Conservation (phyloP, 2,888 invertebrate genomes). For the Melieria crassipennis region DNA sequence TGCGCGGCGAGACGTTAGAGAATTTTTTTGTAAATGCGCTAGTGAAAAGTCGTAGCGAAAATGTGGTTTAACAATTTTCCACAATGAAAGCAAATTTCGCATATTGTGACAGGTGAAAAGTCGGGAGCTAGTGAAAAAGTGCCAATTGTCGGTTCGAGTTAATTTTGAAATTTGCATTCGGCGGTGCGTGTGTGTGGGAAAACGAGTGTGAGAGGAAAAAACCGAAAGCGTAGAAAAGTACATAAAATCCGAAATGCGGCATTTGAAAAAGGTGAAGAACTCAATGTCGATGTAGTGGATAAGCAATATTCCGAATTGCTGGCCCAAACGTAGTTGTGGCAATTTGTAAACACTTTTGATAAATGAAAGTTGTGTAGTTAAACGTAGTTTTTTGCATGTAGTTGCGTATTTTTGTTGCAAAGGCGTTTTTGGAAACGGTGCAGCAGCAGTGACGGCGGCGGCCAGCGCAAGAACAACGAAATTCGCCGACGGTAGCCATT, state of each 20-base stretch:
- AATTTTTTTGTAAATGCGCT: constrained; percentile 18
- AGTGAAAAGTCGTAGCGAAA: not conserved
- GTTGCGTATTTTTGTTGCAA: constrained; percentile 23
- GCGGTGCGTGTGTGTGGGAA: too few relatives aligned
- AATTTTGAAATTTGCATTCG: too few relatives aligned
- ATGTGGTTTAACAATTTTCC: not conserved
- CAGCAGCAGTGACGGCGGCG: constrained; percentile 10
- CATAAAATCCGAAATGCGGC: constrained; percentile 52
- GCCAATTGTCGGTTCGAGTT: too few relatives aligned
- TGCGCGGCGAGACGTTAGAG: constrained; percentile 25
- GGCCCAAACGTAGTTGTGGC: constrained; percentile 14
- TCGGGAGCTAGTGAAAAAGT: too few relatives aligned
- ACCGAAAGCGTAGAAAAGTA: constrained; percentile 44
- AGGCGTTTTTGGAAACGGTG: constrained; percentile 7
- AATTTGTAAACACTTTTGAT: constrained; percentile 18
- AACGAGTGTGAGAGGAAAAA: not conserved
- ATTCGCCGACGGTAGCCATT: constrained; percentile 51
- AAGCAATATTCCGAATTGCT: not conserved
- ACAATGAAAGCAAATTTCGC: not conserved
- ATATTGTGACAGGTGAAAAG: too few relatives aligned
- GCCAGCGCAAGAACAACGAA: constrained; percentile 8
- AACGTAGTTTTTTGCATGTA: constrained; percentile 28
- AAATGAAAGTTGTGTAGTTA: constrained; percentile 22
- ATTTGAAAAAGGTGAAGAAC: constrained; percentile 59
- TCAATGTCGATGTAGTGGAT: constrained; percentile 15